phyloP scores from a whole-genome alignment of 2,797 vertebrate species.

The Pelochelys cantorii region DNA sequence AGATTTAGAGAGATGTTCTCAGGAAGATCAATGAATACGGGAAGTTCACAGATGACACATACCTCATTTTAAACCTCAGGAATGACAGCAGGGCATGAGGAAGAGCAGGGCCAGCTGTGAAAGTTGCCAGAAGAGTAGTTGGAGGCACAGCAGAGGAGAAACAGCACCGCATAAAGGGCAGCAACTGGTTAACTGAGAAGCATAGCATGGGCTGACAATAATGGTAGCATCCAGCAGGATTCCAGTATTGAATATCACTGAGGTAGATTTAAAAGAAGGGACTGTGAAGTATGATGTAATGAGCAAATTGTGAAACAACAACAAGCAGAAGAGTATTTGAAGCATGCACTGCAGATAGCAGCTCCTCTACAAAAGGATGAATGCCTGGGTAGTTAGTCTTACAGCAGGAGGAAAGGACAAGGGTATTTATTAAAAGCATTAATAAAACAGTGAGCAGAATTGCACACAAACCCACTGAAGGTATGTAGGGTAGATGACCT shows the following conservation, averaged over 20 bases:
- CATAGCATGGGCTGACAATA: neutral
- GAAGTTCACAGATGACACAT: conserved; percentile 59
- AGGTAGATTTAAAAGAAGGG: neutral
- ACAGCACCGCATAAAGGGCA: conserved; percentile 38
- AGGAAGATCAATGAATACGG: conserved; percentile 50
- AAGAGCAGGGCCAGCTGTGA: conserved; percentile 30
- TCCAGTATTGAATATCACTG: conserved; percentile 30
- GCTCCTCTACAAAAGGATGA: conserved; percentile 33
- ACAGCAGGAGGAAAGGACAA: neutral
- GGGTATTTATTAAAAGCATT: conserved; percentile 20
- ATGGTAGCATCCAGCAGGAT: conserved; percentile 21
- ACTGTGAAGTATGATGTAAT: conserved; percentile 24
- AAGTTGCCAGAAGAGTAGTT: conserved; percentile 38
- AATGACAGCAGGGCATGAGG: conserved; percentile 54
- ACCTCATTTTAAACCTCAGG: conserved; percentile 60
- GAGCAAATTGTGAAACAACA: conserved; percentile 26
- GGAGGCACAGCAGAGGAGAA: conserved; percentile 44
- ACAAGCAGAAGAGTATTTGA: conserved; percentile 36
- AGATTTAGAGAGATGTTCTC: conserved; percentile 44
- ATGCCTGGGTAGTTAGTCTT: neutral
- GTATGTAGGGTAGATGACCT: neutral
- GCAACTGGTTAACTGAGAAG: conserved; percentile 19
- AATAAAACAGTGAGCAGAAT: conserved; percentile 16
- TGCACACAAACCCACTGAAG: neutral
- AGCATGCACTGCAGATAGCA: neutral